phyloP scores from a whole-genome alignment of 2,113 vertebrate genomes.

The Microcebus lehilahytsara region DNA sequence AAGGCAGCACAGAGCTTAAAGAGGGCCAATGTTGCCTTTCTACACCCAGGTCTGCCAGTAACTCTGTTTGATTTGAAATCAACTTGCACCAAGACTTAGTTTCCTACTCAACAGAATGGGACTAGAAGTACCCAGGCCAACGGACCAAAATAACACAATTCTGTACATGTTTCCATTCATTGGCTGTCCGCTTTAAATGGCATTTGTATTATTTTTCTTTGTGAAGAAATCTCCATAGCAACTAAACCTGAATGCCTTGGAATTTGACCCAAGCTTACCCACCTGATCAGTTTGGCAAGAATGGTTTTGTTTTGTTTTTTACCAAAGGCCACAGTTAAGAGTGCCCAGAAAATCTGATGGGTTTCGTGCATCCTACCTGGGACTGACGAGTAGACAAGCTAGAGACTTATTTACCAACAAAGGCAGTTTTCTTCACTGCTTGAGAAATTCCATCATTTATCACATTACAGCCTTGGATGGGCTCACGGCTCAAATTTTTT shows the following conservation, averaged over 20 bases:
- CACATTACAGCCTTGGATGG: rapidly evolving
- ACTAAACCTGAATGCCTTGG: conserved; percentile 1
- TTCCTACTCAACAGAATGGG: background rate
- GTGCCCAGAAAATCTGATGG: background rate
- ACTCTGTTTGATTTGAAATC: background rate
- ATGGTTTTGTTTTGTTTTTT: background rate
- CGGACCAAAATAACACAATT: background rate
- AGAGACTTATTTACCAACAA: background rate
- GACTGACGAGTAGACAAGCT: background rate
- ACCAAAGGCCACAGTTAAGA: background rate
- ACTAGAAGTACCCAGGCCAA: background rate
- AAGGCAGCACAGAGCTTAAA: rapidly evolving
- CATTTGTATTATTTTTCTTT: background rate
- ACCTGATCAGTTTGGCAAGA: background rate
- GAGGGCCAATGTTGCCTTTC: rapidly evolving
- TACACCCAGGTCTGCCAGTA: rapidly evolving
- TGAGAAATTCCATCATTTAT: background rate
- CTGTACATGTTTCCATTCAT: background rate
- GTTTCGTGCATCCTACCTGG: background rate
- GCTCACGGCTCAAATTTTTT: background rate
- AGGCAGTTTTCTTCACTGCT: background rate
- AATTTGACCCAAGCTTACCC: background rate
- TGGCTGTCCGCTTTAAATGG: background rate
- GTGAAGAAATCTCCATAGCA: conserved; percentile 50
- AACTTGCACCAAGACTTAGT: background rate